Conservation (phyloP, 2,888 invertebrate species). For the Terebella lapidaria region DNA sequence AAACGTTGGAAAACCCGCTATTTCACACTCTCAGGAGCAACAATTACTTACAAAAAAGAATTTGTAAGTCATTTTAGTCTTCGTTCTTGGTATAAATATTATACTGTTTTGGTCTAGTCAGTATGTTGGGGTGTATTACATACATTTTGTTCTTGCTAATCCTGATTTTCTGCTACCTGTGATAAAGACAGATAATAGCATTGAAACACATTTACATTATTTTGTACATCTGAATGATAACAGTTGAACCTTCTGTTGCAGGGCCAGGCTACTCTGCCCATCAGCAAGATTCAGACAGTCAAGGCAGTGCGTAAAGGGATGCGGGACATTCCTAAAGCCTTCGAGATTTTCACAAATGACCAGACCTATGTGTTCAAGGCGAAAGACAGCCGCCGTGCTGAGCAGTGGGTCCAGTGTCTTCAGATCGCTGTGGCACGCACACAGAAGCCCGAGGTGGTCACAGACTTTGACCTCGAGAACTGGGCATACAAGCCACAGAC, state of each 20-base stretch:
- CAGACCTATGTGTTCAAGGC: conserved; percentile 71
- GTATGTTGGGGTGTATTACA: background rate
- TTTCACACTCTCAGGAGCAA: conserved; percentile 88
- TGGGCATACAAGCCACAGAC: background rate
- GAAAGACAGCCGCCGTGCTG: conserved; percentile 87
- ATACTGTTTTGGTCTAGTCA: background rate
- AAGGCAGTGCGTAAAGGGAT: conserved; percentile 81
- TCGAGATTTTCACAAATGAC: conserved; percentile 83
- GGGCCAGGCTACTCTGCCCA: conserved; percentile 71
- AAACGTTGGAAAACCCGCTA: conserved; percentile 88
- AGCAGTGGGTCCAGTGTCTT: conserved; percentile 90
- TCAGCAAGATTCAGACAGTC: conserved; percentile 90
- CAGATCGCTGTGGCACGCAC: conserved; percentile 88
- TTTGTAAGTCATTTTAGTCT: too few relatives aligned
- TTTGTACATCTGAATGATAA: too few relatives aligned
- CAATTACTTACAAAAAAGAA: conserved; percentile 67
- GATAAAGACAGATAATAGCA: too few relatives aligned
- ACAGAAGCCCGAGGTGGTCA: conserved; percentile 52
- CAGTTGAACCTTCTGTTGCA: too few relatives aligned
- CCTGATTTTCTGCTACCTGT: background rate
- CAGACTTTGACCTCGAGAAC: background rate
- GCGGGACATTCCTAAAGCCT: conserved; percentile 88
- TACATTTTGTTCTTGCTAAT: background rate
- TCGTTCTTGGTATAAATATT: too few relatives aligned
- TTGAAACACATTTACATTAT: too few relatives aligned